Evolutionary conservation across 2,113 vertebrate genomes (phyloP).

Genomic region (Lutjanus erythropterus): DNA sequence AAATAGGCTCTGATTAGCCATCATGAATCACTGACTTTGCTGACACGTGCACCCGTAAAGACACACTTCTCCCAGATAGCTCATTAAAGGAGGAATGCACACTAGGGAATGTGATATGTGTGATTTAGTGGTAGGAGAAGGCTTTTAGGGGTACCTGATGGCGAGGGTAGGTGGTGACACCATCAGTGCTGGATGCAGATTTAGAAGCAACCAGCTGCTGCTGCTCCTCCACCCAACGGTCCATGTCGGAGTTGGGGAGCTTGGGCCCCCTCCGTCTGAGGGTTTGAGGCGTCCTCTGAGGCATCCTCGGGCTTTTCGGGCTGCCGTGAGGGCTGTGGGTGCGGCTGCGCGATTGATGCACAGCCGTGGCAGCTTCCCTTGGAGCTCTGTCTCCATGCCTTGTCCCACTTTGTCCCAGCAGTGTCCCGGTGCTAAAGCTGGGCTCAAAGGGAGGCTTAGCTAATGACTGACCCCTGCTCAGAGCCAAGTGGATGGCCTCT

Average conservation of each 20-base stretch:
- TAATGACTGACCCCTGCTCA: conserved; percentile 81
- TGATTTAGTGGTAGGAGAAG: conserved; percentile 49
- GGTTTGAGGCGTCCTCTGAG: conserved; percentile 81
- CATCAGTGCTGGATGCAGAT: conserved; percentile 86
- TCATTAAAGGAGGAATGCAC: conserved; percentile 59
- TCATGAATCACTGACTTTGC: conserved; percentile 65
- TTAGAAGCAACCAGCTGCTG: conserved; percentile 88
- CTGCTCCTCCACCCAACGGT: conserved; percentile 91
- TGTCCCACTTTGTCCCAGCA: conserved; percentile 58
- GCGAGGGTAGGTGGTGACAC: conserved; percentile 88
- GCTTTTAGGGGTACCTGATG: conserved; percentile 88
- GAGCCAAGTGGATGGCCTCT: conserved; percentile 94
- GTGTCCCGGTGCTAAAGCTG: conserved; percentile 32
- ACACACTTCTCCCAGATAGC: conserved; percentile 49
- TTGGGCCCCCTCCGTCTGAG: conserved; percentile 85
- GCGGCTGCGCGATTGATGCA: conserved; percentile 44
- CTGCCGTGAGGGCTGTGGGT: conserved; percentile 72
- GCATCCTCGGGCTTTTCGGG: conserved; percentile 77
- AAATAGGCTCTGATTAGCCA: conserved; percentile 67
- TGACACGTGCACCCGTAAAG: conserved; percentile 69
- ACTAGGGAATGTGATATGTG: conserved; percentile 12
- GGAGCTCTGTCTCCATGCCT: conserved; percentile 58
- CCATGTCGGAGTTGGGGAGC: conserved; percentile 87
- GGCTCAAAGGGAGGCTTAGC: conserved; percentile 64
- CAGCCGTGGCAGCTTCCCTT: conserved; percentile 37